phyloP scores from a whole-genome alignment of 2,113 vertebrate species.

The Leucopsar rothschildi region DNA sequence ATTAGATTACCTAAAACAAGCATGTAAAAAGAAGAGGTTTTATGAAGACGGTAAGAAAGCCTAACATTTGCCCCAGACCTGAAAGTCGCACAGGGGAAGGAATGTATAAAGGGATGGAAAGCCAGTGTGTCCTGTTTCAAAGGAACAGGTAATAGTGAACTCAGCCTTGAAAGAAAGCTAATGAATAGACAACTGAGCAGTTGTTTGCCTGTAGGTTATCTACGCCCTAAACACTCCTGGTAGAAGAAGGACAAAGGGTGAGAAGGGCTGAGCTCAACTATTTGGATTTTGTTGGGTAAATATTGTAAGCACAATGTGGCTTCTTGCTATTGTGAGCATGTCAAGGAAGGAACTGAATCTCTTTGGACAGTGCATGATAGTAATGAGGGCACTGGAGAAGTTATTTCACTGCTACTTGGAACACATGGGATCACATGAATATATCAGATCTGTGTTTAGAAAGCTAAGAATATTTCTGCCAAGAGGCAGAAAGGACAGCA shows the following conservation, averaged over 20 bases:
- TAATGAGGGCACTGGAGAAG: not conserved
- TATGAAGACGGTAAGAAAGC: not conserved
- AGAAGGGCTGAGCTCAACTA: not conserved
- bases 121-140: not conserved
- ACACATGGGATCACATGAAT: fast-evolving
- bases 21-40: not conserved
- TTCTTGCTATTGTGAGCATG: not conserved
- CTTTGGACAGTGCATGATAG: not conserved
- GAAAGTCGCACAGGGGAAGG: fast-evolving
- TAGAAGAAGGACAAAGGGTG: not conserved
- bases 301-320: not conserved
- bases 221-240: not conserved
- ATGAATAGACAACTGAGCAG: not conserved
- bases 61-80: not conserved
- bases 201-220: not conserved
- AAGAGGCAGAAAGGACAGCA: not conserved
- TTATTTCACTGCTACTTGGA: not conserved
- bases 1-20: not conserved
- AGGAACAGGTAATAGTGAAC: not conserved
- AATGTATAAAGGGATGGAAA: not conserved
- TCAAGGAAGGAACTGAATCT: not conserved
- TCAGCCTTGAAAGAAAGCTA: not conserved
- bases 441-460: not conserved
- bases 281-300: not conserved
- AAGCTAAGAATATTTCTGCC: not conserved